Conservation (phyloP, 1,140 invertebrate species). For the Drosophila aff. region DNA sequence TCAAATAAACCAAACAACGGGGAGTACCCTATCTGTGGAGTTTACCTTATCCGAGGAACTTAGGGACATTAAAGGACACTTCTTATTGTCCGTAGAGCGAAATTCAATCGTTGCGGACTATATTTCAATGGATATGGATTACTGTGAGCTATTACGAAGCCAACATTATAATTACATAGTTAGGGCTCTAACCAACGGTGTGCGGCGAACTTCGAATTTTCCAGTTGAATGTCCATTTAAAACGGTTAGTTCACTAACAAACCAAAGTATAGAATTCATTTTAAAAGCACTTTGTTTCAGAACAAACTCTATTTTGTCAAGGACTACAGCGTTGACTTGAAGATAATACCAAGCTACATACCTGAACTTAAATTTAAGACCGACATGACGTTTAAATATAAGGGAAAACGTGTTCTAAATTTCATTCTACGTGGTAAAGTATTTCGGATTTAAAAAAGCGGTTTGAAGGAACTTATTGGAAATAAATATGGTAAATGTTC, state of each 20-base stretch:
- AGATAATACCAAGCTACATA: constrained; percentile 24
- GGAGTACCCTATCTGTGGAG: neutral
- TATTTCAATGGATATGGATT: constrained; percentile 17
- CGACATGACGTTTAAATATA: neutral
- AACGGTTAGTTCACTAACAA: constrained; percentile 4
- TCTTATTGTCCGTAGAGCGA: constrained; percentile 5
- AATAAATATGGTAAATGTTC: neutral
- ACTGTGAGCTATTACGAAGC: constrained; percentile 15
- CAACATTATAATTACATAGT: constrained; percentile 7
- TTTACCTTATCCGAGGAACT: constrained; percentile 5
- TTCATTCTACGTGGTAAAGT: neutral
- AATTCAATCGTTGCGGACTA: constrained; percentile 12
- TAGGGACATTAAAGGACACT: neutral
- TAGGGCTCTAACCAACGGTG: neutral
- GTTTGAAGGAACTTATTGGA: neutral
- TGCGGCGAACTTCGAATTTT: constrained; percentile 29
- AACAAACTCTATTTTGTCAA: constrained; percentile 25
- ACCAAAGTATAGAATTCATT: too few relatives aligned
- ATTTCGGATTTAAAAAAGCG: neutral
- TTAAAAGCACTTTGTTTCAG: neutral
- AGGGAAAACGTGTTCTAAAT: neutral
- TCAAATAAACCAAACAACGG: too few relatives aligned
- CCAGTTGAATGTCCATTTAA: constrained; percentile 41
- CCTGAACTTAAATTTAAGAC: constrained; percentile 17
- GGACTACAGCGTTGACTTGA: constrained; percentile 23